phyloP scores from a whole-genome alignment of 2,888 invertebrate species.

The Cloeon dipterum region DNA sequence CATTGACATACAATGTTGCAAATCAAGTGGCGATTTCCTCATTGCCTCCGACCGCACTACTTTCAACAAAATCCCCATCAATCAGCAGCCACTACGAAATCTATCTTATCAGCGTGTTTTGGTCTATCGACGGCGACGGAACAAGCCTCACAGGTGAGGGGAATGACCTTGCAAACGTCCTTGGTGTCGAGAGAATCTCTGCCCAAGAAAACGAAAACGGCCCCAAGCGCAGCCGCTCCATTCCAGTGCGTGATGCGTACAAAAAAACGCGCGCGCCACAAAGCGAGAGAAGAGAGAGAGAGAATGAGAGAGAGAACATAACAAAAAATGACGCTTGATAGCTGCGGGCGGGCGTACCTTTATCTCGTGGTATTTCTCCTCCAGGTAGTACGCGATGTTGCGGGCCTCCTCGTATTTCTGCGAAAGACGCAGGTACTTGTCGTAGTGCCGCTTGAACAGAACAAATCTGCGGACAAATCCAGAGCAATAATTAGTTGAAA shows the following conservation, averaged over 20 bases:
- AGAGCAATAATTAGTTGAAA: too few species aligned
- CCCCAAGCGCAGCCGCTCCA: neutral
- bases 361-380: slow-evolving; percentile 38
- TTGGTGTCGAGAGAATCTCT: too few species aligned
- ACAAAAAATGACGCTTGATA: neutral
- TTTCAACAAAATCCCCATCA: too few species aligned
- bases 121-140: too few species aligned
- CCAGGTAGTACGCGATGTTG: slow-evolving; percentile 33
- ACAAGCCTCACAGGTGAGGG: too few species aligned
- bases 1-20: too few species aligned
- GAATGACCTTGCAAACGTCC: too few species aligned
- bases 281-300: neutral
- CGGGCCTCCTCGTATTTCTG: slow-evolving; percentile 34
- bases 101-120: too few species aligned
- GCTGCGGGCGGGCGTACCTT: slow-evolving; percentile 22
- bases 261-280: neutral
- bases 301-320: neutral
- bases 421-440: slow-evolving; percentile 33
- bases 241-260: neutral
- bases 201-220: neutral
- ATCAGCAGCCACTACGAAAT: too few species aligned
- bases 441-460: slow-evolving; percentile 35
- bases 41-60: too few species aligned
- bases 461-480: slow-evolving; percentile 28
- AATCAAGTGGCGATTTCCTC: too few species aligned